These are phyloP conservation scores for Tachypleus tridentatus DNA, from an alignment of 1,140 invertebrate genomes.

Conservation along the genomic window DNA sequence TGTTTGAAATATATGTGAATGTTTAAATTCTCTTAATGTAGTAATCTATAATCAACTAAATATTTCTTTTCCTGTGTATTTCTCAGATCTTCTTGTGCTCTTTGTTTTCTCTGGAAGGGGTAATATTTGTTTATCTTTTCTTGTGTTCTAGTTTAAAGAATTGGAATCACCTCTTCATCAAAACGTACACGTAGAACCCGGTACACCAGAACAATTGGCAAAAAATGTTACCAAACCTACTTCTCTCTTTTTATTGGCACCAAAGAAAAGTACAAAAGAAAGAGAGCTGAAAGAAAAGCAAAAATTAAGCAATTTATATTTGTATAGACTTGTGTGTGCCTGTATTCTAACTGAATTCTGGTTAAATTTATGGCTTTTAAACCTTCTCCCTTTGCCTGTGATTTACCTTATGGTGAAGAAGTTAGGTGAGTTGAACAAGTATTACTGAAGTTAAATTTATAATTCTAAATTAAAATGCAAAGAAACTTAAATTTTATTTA, in stretches of 20 bases:
- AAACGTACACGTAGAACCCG: conserved; percentile 19
- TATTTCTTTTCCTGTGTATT: no score
- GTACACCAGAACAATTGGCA: conserved; percentile 10
- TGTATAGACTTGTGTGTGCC: conserved; percentile 51
- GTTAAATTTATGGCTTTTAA: conserved; percentile 53
- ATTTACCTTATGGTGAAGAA: conserved; percentile 39
- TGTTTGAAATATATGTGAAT: no score
- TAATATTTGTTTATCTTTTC: no score
- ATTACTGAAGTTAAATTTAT: no score
- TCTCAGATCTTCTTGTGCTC: no score
- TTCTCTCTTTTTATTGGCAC: not conserved
- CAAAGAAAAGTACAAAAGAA: not conserved
- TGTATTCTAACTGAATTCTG: conserved; percentile 55
- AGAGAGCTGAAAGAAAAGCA: conserved; percentile 20
- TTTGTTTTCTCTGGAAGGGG: no score
- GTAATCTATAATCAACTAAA: no score
- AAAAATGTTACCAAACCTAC: not conserved
- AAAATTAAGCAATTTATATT: conserved; percentile 44
- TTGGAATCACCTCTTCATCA: not conserved
- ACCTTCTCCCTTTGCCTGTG: conserved; percentile 50
- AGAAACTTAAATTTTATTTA: no score
- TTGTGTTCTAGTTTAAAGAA: no score
- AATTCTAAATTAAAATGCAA: no score
- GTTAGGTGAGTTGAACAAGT: conserved; percentile 5
- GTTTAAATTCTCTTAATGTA: no score